A percentile compares a stretch with the other conserved stretches of the same genome.
phyloP scores from a whole-genome alignment of 2,888 invertebrate genomes.

The Synergus umbraculus region DNA sequence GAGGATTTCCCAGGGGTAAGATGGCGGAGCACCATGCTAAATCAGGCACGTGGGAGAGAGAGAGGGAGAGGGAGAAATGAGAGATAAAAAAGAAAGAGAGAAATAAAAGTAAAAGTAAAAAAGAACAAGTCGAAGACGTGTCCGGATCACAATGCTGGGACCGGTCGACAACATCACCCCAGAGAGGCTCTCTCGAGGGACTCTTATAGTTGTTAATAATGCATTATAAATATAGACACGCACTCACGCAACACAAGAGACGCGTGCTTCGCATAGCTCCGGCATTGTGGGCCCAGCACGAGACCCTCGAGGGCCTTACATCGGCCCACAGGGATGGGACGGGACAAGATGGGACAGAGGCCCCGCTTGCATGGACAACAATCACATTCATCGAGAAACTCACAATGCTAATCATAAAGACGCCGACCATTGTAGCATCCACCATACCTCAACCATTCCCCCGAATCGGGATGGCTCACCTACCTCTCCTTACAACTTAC shows the following conservation, averaged over 20 bases:
- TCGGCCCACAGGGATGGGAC: slow-evolving; percentile 57
- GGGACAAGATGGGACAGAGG: slow-evolving; percentile 62
- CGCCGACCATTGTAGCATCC: slow-evolving; percentile 75
- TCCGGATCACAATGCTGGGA: slow-evolving; percentile 50
- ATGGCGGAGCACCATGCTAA: slow-evolving; percentile 62
- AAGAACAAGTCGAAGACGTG: slow-evolving; percentile 57
- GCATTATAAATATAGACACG: slow-evolving; percentile 76
- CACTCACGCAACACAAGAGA: slow-evolving; percentile 71
- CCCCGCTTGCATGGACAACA: slow-evolving; percentile 72
- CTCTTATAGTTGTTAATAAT: slow-evolving; percentile 73
- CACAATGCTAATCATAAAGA: slow-evolving; percentile 77
- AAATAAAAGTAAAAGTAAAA: slow-evolving; percentile 48
- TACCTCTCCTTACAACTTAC: slow-evolving; percentile 25
- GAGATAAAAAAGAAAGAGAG: slow-evolving; percentile 45
- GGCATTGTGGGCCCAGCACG: slow-evolving; percentile 73
- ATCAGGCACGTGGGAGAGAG: slow-evolving; percentile 56
- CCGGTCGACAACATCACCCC: slow-evolving; percentile 51
- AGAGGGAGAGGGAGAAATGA: slow-evolving; percentile 29
- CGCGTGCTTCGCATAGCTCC: slow-evolving; percentile 76
- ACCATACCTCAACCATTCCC: slow-evolving; percentile 55
- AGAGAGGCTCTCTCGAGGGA: slow-evolving; percentile 55
- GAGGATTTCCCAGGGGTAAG: slow-evolving; percentile 46
- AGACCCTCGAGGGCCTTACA: slow-evolving; percentile 64
- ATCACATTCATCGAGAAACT: slow-evolving; percentile 75
- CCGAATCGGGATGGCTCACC: slow-evolving; percentile 53